These are phyloP conservation scores for Dasyurus viverrinus DNA, from an alignment of 2,113 vertebrate genomes.

Conservation along the genomic window DNA sequence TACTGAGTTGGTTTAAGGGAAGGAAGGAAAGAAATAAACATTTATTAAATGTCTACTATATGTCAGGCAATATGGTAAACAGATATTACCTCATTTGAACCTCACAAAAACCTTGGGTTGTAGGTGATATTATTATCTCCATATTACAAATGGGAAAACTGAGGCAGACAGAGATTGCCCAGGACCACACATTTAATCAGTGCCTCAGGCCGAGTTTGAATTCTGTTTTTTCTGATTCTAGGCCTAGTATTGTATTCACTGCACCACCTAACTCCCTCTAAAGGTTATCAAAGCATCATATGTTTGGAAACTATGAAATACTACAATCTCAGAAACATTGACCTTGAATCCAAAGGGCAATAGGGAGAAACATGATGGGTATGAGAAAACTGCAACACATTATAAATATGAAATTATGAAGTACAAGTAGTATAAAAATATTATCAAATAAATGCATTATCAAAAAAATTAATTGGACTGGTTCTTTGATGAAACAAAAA, in stretches of 20 bases:
- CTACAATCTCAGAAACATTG: not conserved
- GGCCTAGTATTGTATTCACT: not conserved
- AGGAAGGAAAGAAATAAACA: not conserved
- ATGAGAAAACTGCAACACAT: not conserved
- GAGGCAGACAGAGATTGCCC: not conserved
- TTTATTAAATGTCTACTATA: not conserved
- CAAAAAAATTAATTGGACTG: not conserved
- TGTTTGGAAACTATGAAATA: not conserved
- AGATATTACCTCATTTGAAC: not conserved
- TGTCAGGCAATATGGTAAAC: not conserved
- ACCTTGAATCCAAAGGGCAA: not conserved
- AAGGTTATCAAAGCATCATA: not conserved
- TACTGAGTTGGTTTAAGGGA: not conserved
- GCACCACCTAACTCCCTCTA: not conserved
- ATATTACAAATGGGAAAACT: not conserved
- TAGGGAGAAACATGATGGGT: not conserved
- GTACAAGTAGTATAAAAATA: not conserved
- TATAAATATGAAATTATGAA: not conserved
- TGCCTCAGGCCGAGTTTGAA: not conserved
- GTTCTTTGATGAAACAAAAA: not conserved
- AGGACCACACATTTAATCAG: not conserved
- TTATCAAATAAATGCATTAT: not conserved
- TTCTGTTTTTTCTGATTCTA: not conserved
- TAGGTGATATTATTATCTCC: not conserved
- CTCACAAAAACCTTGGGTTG: not conserved